A percentile compares a stretch with the other conserved stretches of the same genome.
These are phyloP conservation scores for Cardiocondyla obscurior DNA, from an alignment of 1,140 invertebrate species.

Conservation along the genomic window DNA sequence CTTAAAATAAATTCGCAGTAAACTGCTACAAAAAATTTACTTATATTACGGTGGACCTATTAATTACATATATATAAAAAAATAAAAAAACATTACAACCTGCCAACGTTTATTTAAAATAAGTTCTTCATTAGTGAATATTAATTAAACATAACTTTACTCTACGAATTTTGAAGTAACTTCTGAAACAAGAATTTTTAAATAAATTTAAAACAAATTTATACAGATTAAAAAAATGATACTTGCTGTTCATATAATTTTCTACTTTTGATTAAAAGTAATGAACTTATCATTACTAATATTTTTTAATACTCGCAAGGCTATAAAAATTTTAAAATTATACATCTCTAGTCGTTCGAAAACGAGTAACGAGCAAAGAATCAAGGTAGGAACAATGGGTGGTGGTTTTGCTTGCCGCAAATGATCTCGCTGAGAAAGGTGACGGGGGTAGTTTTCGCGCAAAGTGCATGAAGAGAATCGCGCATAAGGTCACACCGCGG, in stretches of 20 bases:
- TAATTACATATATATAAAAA: too few relatives aligned
- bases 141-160: not conserved
- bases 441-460: slow-evolving; percentile 66
- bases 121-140: slow-evolving; percentile 1
- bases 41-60: too few relatives aligned
- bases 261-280: not conserved
- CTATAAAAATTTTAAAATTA: not conserved
- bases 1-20: not conserved
- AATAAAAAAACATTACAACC: too few relatives aligned
- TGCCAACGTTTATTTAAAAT: slow-evolving; percentile 13
- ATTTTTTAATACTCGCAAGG: not conserved
- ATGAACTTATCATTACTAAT: not conserved
- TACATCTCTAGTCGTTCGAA: not conserved
- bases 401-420: not conserved
- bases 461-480: slow-evolving; percentile 76
- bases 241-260: not conserved
- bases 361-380: not conserved
- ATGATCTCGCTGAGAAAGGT: slow-evolving; percentile 16
- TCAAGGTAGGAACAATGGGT: not conserved
- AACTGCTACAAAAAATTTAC: too few relatives aligned
- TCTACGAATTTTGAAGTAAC: not conserved
- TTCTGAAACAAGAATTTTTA: not conserved
- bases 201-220: not conserved
- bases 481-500: slow-evolving; percentile 69
- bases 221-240: not conserved